Evolutionary conservation across 2,113 vertebrate species (phyloP).

Genomic region (Grammomys dolichurus): DNA sequence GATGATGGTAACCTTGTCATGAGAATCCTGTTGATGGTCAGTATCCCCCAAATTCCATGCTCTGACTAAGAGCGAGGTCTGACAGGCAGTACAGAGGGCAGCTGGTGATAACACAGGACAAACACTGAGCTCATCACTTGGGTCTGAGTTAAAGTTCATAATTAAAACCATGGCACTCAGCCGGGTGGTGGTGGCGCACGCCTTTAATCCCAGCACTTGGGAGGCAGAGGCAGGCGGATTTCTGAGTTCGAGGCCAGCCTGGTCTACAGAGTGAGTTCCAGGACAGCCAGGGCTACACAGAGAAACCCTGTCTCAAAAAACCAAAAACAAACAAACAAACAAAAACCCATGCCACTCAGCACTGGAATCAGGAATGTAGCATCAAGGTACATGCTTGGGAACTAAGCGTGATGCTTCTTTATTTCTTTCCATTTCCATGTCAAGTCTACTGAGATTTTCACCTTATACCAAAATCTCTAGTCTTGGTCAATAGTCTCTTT

Average conservation of each 20-base stretch:
- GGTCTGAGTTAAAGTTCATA: slow-evolving; percentile 15
- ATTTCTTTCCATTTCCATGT: neutral
- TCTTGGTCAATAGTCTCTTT: neutral
- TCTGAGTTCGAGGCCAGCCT: too few relatives aligned
- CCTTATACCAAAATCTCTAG: slow-evolving; percentile 47
- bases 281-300: too few relatives aligned
- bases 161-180: neutral
- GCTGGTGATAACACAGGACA: neutral
- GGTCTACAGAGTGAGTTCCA: too few relatives aligned
- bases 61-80: neutral
- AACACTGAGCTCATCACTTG: neutral
- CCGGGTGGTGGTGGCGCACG: neutral
- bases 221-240: too few relatives aligned
- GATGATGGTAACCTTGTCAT: neutral
- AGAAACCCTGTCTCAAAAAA: too few relatives aligned
- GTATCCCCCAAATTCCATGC: neutral
- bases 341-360: neutral
- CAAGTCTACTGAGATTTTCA: neutral
- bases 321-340: too few relatives aligned
- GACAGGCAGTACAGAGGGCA: too few relatives aligned
- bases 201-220: too few relatives aligned
- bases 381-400: neutral
- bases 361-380: neutral
- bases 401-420: neutral
- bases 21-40: neutral